Conservation (phyloP, 2,113 vertebrate species). For the Cercopithecus mona region DNA sequence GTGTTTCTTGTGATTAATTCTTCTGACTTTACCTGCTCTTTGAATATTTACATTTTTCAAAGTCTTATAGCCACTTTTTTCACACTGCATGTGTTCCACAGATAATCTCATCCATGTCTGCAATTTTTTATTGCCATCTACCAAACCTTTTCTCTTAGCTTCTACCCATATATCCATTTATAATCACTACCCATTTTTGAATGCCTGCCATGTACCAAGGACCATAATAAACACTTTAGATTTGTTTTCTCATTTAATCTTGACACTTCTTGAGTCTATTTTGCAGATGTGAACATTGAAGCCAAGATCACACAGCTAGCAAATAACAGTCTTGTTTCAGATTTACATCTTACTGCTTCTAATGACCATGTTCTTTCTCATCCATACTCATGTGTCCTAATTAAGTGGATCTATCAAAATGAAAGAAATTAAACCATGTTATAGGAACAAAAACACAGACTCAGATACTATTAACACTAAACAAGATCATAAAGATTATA, state of each 20-base stretch:
- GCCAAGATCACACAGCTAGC: background rate
- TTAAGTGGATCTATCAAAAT: background rate
- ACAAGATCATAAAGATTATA: background rate
- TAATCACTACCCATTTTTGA: background rate
- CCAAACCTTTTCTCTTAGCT: background rate
- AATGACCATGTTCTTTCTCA: background rate
- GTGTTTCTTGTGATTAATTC: background rate
- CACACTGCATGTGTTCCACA: background rate
- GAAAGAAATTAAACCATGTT: background rate
- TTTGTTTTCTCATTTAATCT: conserved; percentile 40
- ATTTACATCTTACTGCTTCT: background rate
- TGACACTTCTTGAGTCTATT: background rate
- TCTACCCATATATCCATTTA: background rate
- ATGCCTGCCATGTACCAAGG: background rate
- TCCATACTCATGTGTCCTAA: background rate
- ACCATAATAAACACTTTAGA: background rate
- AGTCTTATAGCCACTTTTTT: background rate
- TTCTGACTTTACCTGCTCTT: background rate
- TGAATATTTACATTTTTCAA: conserved; percentile 31
- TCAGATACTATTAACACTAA: background rate
- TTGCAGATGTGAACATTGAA: background rate
- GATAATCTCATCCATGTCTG: background rate
- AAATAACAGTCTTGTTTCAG: background rate
- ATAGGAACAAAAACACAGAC: background rate
- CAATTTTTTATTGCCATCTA: background rate